phyloP scores from a whole-genome alignment of 2,888 invertebrate genomes.

The Agrilus biguttatus region DNA sequence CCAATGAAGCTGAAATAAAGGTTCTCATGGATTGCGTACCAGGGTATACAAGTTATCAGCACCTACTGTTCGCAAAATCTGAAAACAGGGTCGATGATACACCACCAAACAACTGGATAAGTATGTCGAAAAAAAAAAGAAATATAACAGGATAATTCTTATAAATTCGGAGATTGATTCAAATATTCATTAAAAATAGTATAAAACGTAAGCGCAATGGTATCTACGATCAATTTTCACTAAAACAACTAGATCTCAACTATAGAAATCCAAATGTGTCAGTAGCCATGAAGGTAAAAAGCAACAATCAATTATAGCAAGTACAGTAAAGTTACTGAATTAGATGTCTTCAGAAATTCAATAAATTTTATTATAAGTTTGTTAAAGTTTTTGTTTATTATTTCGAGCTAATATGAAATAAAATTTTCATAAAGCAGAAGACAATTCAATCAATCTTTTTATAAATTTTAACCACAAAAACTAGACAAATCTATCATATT shows the following conservation, averaged over 20 bases:
- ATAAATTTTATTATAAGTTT: no score
- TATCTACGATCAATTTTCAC: conserved; percentile 65
- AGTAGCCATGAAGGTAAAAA: conserved; percentile 40
- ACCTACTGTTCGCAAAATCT: conserved; percentile 70
- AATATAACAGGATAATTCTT: conserved; percentile 12
- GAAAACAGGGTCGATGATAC: conserved; percentile 33
- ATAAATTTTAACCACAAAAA: no score
- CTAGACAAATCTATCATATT: no score
- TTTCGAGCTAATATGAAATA: no score
- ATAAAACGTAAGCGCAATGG: conserved; percentile 41
- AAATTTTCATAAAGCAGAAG: no score
- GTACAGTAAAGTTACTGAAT: no score
- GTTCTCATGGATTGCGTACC: conserved; percentile 33
- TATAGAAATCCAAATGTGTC: conserved; percentile 53
- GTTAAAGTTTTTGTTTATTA: no score
- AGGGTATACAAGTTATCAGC: conserved; percentile 58
- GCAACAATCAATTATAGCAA: no score
- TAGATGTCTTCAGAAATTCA: no score
- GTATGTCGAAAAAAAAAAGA: conserved; percentile 33
- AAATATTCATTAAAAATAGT: no score
- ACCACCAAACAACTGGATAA: conserved; percentile 72
- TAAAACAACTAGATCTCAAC: conserved; percentile 67
- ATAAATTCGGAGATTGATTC: no score
- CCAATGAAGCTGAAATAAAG: conserved; percentile 39
- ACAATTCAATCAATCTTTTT: no score